Base-by-base conservation (phyloP, 1,140 invertebrate genomes). In the Macrobrachium rosenbergii region DNA sequence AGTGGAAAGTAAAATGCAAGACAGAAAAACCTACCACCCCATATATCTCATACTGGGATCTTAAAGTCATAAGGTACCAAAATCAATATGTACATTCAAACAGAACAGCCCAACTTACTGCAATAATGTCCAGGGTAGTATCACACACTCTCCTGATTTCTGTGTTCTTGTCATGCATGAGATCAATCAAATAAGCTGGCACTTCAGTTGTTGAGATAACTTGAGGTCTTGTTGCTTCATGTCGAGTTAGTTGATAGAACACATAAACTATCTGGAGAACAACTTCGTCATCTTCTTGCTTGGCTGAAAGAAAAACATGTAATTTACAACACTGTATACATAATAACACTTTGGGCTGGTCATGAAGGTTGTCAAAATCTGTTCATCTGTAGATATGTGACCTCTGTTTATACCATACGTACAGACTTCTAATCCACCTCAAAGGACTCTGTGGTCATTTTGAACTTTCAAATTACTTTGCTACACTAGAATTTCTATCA, bases 251-350 rank as follows among this genome's bases (percentile, higher is more conserved):
- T 93, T 98, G 96, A 91, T 98, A 96, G 93, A 99, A 99, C 67
- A 98, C 96, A 91, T 96, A 99, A 76, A 99, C 95, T 89, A 99
- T 90, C 93, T 99, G 97, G 83, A 98, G 93, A 69, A 98, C 97
- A 89, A 98, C 96, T 93, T 98, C 97, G 93, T 99, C 98, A 92
- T 99, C 98, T 92, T 99, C 98, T 94, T 99, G 98, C 91, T 98
- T 97, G 78, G 95, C 96, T 94, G 91, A 21, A 91, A 52, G 52
- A 5, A 52, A 10, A 52, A 89, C n/a, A 83, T 67, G 67, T 17
- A 83, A 12, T 62, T 28, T 21, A 62, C 19, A n/a, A 23, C 14
- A 52, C 45, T n/a, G n/a, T 21, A 45, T 21, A 23, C 43, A 37
- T 12, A 23, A 28, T 12, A 77, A 77, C 45, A 23, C 67, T 52